Conservation (phyloP, 2,113 vertebrate species). For the Bombycilla garrulus region DNA sequence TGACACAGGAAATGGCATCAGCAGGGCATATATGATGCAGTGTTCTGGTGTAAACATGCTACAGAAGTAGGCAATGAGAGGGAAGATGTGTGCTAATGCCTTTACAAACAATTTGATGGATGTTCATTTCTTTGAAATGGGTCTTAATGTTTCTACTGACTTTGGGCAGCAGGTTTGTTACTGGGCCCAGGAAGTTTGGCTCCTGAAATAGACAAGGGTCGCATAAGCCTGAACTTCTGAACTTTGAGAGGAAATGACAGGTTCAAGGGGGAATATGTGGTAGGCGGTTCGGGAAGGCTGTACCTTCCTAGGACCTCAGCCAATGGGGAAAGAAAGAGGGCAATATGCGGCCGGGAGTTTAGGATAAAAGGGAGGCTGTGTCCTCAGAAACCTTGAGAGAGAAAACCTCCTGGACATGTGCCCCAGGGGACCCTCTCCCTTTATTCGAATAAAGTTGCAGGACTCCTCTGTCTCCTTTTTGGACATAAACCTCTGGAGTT, state of each 20-base stretch:
- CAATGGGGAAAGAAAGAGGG: background rate
- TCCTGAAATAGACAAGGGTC: background rate
- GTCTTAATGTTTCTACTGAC: background rate
- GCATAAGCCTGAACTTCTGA: background rate
- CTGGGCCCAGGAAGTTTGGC: background rate
- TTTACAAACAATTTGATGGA: background rate
- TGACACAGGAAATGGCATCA: background rate
- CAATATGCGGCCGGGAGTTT: background rate
- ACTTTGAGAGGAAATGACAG: background rate
- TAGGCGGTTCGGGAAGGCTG: background rate
- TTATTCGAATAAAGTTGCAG: background rate
- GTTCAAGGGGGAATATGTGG: too few relatives aligned
- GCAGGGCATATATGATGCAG: background rate
- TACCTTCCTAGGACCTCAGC: background rate
- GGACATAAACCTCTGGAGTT: background rate
- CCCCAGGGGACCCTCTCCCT: background rate
- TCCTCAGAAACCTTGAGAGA: background rate
- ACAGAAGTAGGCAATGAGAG: background rate
- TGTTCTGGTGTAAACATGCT: background rate
- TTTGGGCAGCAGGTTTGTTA: background rate
- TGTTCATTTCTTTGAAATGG: background rate
- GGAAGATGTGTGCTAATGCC: background rate
- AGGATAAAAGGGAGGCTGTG: background rate
- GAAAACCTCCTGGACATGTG: accelerated
- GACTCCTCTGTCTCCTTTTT: background rate